Conservation (phyloP, 2,113 vertebrate genomes). For the Rhegmatorhina hoffmannsi region DNA sequence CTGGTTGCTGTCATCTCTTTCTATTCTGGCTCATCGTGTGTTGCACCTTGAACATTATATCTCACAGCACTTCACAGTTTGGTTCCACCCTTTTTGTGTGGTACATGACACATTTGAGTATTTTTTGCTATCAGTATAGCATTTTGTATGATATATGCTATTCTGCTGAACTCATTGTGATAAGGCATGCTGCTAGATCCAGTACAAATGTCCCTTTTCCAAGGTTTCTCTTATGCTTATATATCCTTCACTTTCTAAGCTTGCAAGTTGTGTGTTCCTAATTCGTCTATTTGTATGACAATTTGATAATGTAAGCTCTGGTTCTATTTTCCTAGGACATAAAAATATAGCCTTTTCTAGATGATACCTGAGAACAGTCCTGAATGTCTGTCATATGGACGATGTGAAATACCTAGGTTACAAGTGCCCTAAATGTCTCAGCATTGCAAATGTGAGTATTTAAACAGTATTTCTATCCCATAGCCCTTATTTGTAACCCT, state of each 20-base stretch:
- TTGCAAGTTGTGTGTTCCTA: slow-evolving; percentile 1
- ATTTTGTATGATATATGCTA: slow-evolving; percentile 36
- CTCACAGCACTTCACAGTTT: slow-evolving; percentile 61
- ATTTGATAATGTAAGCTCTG: slow-evolving; percentile 13
- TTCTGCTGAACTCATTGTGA: slow-evolving; percentile 32
- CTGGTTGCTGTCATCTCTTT: slow-evolving; percentile 61
- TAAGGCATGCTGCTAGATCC: slow-evolving; percentile 29
- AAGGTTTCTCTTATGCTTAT: not conserved
- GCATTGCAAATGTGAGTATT: not conserved
- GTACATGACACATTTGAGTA: slow-evolving; percentile 48
- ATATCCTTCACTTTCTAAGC: not conserved
- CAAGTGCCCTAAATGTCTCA: not conserved
- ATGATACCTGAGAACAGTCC: not conserved
- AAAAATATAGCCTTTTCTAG: not conserved
- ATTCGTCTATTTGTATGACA: slow-evolving; percentile 34
- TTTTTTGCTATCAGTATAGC: slow-evolving; percentile 41
- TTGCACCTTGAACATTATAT: slow-evolving; percentile 52
- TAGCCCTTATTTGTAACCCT: not conserved
- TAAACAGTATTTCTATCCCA: not conserved
- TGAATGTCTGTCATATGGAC: not conserved
- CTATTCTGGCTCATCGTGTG: slow-evolving; percentile 32
- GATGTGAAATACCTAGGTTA: not conserved
- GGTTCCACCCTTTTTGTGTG: slow-evolving; percentile 59
- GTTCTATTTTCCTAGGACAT: slow-evolving; percentile 4
- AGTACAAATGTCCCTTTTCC: slow-evolving; percentile 40